Conservation (phyloP, 2,113 vertebrate genomes). For the Coptodon bakossiorum region DNA sequence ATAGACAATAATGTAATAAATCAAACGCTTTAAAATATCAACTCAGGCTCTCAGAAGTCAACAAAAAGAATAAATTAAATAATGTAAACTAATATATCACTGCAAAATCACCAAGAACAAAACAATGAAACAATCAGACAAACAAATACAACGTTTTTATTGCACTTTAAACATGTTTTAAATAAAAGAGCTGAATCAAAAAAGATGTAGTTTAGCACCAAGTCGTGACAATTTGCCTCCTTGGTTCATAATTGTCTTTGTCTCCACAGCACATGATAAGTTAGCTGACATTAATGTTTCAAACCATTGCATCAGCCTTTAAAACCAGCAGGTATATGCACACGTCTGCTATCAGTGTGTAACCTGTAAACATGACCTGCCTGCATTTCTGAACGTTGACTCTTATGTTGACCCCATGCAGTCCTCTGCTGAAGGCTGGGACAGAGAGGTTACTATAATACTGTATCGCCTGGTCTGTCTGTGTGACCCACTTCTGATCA, state of each 20-base stretch:
- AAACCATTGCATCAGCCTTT: neutral
- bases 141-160: neutral
- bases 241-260: neutral
- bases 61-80: neutral
- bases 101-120: neutral
- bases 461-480: neutral
- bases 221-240: accelerated
- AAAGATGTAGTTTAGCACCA: neutral
- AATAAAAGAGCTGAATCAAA: neutral
- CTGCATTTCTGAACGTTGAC: neutral
- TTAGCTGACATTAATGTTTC: neutral
- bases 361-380: accelerated
- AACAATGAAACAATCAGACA: neutral
- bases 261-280: neutral
- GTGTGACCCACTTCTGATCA: conserved; percentile 16
- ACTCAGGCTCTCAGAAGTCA: neutral
- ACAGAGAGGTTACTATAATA: neutral
- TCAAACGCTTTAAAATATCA: neutral
- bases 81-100: neutral
- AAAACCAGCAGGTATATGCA: neutral
- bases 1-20: neutral
- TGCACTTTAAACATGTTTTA: neutral
- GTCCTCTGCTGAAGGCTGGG: neutral
- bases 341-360: neutral
- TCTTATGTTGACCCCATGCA: neutral